Base-by-base conservation (phyloP, 2,888 invertebrate species). In the Thereva unica region DNA sequence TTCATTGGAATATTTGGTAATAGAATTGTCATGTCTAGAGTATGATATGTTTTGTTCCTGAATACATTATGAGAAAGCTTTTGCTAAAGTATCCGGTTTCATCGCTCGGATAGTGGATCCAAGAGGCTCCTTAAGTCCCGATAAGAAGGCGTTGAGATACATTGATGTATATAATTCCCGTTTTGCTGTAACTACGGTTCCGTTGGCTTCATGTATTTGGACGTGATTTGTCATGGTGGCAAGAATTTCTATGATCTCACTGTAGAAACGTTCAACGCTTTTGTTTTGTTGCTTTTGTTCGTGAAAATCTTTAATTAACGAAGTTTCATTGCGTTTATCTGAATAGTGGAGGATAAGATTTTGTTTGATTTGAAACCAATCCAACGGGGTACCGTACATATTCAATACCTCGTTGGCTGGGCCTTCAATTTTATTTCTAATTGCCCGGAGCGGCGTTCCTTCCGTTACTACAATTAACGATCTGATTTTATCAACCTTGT, bases 31-130 rank as follows among this genome's bases (percentile, higher is more conserved):
- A 2, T 6, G 10, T 50, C 45, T 64, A 3, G 41, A 4, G 40
- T 68, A 68, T 0, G 38, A 67, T 1, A 65, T 68, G 12, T 68
- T 68, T 35, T 68, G 65, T 68, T 70, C 69, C 12, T 54, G 34
- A 9, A 69, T 45, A 34, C 70, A 70, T 12, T 38, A 64, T 9
- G 53, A 45, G n/a, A 69, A 68, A n/a, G 67, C 69, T 38, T 55
- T 59, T n/a, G 64, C 50, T 23, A 70, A 34, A 8, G 66, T 56
- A 6, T 23, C 42, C 9, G 69, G 70, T 55, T 41, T 65, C 67
- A 66, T 70, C n/a, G 70, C 66, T 38, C 70, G 40, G 10, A 69
- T 66, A 2, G 65, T 67, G 4, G 67, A 63, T 1, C 69, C 66
- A 10, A 69, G 41, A 6, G 70, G 70, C 64, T 69, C n/a, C n/a